Evolutionary conservation across 2,797 vertebrate species (phyloP), one percentile per base, ranked within the genome.

Genomic region (Parauchenoglanis punctatus): DNA sequence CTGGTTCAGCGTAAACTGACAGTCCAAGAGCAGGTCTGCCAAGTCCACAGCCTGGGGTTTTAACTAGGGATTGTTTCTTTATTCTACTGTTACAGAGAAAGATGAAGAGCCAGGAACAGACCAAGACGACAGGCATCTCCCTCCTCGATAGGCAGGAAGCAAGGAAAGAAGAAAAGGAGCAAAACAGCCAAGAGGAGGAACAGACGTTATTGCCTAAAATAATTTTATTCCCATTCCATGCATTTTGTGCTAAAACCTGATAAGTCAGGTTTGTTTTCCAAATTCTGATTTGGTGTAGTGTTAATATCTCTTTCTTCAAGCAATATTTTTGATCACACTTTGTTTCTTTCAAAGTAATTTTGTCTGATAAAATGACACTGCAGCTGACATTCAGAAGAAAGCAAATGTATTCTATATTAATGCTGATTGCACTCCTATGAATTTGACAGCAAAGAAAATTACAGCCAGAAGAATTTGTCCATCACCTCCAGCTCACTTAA

Each of bases 51-150:
- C 81, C 63, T 59, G 63, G 35, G 17, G 63, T 70, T 59, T 85
- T 89, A 89, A 89, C 75, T 67, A n/a, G 63, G 11, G 12, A 68
- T n/a, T 86, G 70, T 89, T 87, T 72, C 87, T 87, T 87, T 86
- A 77, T 85, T 89, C 46, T 87, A 61, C 58, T 56, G 0, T 87
- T 85, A 81, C 88, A 91, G 90, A 68, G 31, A 70, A 35, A 85
- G 31, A 85, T 23, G 80, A 89, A 63, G 46, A 76, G 56, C 75
- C 77, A 46, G 81, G 56, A 77, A 87, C 46, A 35, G 68, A 73
- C 44, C 75, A 81, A 87, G 63, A 84, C 7, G 44, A 59, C 81
- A 72, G 78, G 83, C 70, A 78, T 68, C 77, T 81, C 54, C 28
- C 25, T 52, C n/a, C 28, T 67, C 13, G 7, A n/a, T 77, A 15